Evolutionary conservation across 2,888 invertebrate species (phyloP), one percentile per base, ranked within the genome.

Genomic region (Fragum sueziense): DNA sequence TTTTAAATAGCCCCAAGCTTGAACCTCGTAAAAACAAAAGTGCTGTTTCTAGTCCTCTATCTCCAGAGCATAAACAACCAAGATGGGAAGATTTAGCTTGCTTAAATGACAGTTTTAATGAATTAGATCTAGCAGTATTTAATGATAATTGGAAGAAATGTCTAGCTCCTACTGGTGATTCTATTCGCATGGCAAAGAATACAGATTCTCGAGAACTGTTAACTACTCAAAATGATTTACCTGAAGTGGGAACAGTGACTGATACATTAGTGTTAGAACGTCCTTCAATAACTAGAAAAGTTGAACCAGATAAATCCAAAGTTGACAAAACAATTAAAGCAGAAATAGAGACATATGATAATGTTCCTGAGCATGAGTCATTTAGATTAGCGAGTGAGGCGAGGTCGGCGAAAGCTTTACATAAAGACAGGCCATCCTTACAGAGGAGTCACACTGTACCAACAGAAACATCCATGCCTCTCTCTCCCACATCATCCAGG

Each of bases 61-160:
- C 87, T 54, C 87, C 87, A 37, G 78, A 86, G 54, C 86, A 87
- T 70, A 85, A 84, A 47, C 85, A 86, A 61, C 87, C 87, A 34
- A 74, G 87, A 25, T 87, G 87, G 87, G 87, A 87, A 71, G 87
- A 87, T 74, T 72, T 87, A 25, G 87, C 87, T 20, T 84, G 87
- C 4, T 65, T 87, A n/a, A 87, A 87, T 82, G 86, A 87, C 52
- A 85, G 84, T 74, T 87, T 87, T 74, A 82, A 82, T 74, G 86
- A 84, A 51, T 75, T 87, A 62, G 85, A 85, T 76, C 76, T 87
- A 52, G 85, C 87, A 22, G 81, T 84, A 54, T 87, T 86, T 69
- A 86, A 84, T 79, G 87, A 87, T 54, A 82, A 85, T 41, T 87
- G 86, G 86, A 83, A 85, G 31, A 80, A 82, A 41, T 86, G 86